Evolutionary conservation across 2,888 invertebrate genomes (phyloP).

Genomic region (Luperina nickerlii): DNA sequence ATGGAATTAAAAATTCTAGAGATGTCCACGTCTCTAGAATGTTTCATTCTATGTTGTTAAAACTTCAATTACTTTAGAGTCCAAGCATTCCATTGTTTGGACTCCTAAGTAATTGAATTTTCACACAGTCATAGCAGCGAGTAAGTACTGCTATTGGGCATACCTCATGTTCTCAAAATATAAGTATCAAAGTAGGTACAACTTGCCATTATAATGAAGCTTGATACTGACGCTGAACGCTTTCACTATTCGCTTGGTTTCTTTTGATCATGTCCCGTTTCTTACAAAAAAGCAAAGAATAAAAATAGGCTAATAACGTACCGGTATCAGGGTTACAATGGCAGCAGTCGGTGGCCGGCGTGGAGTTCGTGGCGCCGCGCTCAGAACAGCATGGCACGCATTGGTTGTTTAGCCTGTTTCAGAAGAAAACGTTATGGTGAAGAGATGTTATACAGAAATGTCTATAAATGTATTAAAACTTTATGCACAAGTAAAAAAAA

Average conservation of each 20-base stretch:
- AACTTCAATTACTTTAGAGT: too few relatives aligned
- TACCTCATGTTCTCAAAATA: background rate
- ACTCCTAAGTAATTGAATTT: background rate
- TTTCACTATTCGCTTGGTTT: background rate
- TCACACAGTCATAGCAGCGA: background rate
- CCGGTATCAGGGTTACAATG: constrained; percentile 93
- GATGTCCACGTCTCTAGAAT: background rate
- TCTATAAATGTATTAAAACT: too few relatives aligned
- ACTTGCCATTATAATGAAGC: background rate
- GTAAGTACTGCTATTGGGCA: background rate
- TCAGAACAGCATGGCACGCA: constrained; percentile 94
- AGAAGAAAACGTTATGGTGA: constrained; percentile 16
- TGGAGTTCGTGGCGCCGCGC: constrained; percentile 74
- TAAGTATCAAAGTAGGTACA: background rate
- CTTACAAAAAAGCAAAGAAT: background rate
- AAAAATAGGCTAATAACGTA: constrained; percentile 71
- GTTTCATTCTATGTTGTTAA: too few relatives aligned
- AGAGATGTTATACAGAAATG: background rate
- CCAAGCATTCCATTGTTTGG: too few relatives aligned
- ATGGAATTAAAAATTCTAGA: background rate
- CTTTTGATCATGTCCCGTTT: background rate
- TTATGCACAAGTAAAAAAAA: background rate
- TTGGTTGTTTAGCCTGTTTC: constrained; percentile 92
- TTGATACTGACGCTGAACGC: background rate
- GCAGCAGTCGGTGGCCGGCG: constrained; percentile 91